These are phyloP conservation scores for Spermophilus dauricus DNA, from an alignment of 2,113 vertebrate genomes.

Conservation along the genomic window DNA sequence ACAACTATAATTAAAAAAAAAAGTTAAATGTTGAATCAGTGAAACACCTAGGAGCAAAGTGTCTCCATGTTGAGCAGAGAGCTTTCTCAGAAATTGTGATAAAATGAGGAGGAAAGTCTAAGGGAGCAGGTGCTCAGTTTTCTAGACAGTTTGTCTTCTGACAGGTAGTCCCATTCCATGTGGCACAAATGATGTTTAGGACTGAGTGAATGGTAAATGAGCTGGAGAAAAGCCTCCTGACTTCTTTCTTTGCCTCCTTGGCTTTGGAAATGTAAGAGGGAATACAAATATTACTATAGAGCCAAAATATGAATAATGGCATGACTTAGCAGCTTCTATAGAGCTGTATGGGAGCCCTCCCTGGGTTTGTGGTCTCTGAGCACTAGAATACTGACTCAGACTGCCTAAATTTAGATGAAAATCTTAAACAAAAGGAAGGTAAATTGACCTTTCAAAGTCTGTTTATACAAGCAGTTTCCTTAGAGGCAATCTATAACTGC, in stretches of 20 bases:
- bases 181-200: background rate
- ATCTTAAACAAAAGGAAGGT: background rate
- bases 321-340: background rate
- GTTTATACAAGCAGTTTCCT: conserved; percentile 31
- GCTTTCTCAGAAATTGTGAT: background rate
- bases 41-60: background rate
- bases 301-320: background rate
- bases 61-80: background rate
- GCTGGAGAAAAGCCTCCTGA: background rate
- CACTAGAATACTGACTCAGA: background rate
- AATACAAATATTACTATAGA: background rate
- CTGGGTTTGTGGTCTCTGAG: background rate
- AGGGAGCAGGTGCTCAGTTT: background rate
- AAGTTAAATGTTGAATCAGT: background rate
- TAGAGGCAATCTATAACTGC: background rate
- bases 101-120: background rate
- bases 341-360: background rate
- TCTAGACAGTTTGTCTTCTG: background rate
- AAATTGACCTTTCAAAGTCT: background rate
- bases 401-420: background rate
- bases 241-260: background rate
- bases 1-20: too few species aligned
- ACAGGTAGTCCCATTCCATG: background rate
- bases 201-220: background rate
- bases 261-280: background rate